Evolutionary conservation across 2,797 vertebrate genomes (phyloP).

Genomic region (Sphenodon punctatus): DNA sequence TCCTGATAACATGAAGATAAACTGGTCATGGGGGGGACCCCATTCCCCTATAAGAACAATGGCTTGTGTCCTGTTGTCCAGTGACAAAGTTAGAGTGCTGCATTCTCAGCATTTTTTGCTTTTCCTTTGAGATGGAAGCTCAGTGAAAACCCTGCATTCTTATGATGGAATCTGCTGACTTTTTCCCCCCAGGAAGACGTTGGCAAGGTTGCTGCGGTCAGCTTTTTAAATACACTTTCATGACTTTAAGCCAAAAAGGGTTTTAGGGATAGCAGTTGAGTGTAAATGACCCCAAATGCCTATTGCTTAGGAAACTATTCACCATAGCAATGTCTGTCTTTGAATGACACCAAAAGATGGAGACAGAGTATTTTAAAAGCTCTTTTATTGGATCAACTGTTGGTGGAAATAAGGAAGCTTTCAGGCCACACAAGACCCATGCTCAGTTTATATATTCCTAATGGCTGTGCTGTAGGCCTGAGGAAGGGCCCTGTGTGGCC

Average conservation of each 20-base stretch:
- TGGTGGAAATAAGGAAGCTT: too few relatives aligned
- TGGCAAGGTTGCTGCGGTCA: slow-evolving; percentile 62
- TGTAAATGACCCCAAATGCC: background rate
- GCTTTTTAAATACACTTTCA: too few relatives aligned
- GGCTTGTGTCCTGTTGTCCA: slow-evolving; percentile 71
- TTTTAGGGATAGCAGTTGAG: background rate
- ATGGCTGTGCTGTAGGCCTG: too few relatives aligned
- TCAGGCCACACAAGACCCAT: too few relatives aligned
- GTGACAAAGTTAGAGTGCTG: slow-evolving; percentile 60
- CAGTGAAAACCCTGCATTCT: slow-evolving; percentile 64
- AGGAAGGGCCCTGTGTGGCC: too few relatives aligned
- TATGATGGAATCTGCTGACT: slow-evolving; percentile 58
- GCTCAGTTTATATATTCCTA: too few relatives aligned
- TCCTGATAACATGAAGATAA: background rate
- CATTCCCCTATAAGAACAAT: slow-evolving; percentile 47
- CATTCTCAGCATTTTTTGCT: slow-evolving; percentile 73
- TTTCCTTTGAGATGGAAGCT: slow-evolving; percentile 71
- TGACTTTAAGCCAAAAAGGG: background rate
- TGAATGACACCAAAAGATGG: too few relatives aligned
- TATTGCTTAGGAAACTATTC: too few relatives aligned
- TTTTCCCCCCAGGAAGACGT: slow-evolving; percentile 67
- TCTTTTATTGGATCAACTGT: too few relatives aligned
- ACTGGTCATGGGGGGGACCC: background rate
- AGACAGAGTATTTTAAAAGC: too few relatives aligned
- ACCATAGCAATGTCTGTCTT: too few relatives aligned